A percentile compares a stretch with the other conserved stretches of the same genome.
Conservation (phyloP, 2,113 vertebrate genomes). For the Sinosuthora webbiana region DNA sequence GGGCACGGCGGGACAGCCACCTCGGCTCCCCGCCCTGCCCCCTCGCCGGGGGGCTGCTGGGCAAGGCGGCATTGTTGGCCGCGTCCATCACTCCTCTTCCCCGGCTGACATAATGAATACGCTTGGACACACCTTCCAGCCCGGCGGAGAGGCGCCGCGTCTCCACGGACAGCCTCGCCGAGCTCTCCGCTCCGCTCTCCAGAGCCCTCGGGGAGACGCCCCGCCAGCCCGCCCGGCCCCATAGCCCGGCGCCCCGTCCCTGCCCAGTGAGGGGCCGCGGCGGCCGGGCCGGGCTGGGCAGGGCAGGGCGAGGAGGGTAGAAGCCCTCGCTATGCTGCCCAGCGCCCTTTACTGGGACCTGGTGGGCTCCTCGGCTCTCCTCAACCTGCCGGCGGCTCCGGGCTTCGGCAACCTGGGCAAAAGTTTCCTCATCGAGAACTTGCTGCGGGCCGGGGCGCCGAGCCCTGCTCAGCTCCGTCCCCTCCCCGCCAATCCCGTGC, state of each 20-base stretch:
- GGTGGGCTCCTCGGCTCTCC: slow-evolving; percentile 74
- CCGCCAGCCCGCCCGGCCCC: slow-evolving; percentile 73
- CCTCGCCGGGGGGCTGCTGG: slow-evolving; percentile 43
- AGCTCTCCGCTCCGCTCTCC: slow-evolving; percentile 53
- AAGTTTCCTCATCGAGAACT: slow-evolving; percentile 94
- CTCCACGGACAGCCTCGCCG: neutral
- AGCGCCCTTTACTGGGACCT: slow-evolving; percentile 74
- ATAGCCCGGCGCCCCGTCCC: slow-evolving; percentile 55
- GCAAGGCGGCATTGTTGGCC: slow-evolving; percentile 83
- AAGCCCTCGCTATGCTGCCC: slow-evolving; percentile 73
- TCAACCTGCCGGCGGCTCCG: slow-evolving; percentile 66
- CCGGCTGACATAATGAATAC: slow-evolving; percentile 89
- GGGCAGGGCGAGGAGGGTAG: neutral
- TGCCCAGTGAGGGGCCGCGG: neutral
- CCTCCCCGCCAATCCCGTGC: slow-evolving; percentile 62
- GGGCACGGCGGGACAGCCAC: neutral
- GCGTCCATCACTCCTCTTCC: slow-evolving; percentile 86
- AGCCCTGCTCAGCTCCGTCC: slow-evolving; percentile 29
- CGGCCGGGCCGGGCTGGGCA: neutral
- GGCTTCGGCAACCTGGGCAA: slow-evolving; percentile 87
- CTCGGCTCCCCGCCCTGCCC: slow-evolving; percentile 21
- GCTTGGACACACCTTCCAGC: slow-evolving; percentile 89
- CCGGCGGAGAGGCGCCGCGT: slow-evolving; percentile 20
- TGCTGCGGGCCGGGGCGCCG: slow-evolving; percentile 78
- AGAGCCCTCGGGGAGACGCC: slow-evolving; percentile 38